phyloP scores from a whole-genome alignment of 2,888 invertebrate genomes.

The Eilema sororculum region DNA sequence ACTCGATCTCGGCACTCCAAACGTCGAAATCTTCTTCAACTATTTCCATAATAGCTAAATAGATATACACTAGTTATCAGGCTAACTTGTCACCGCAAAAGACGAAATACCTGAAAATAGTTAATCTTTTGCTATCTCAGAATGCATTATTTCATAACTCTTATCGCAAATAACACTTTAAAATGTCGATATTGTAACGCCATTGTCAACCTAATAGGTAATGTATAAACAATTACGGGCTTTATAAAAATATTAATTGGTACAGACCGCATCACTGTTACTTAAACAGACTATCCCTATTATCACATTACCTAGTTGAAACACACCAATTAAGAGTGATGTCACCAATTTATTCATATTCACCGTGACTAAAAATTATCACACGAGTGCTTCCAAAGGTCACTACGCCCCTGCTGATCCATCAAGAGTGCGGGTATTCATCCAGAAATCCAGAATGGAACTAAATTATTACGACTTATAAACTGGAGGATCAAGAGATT shows the following conservation, averaged over 20 bases:
- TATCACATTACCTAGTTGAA: constrained; percentile 9
- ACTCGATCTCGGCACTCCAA: constrained; percentile 73
- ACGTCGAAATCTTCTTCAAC: constrained; percentile 65
- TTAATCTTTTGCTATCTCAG: constrained; percentile 25
- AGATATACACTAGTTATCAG: constrained; percentile 20
- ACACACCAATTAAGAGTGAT: constrained; percentile 20
- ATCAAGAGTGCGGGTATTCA: not conserved
- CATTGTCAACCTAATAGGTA: not conserved
- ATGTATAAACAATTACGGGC: not conserved
- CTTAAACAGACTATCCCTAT: constrained; percentile 5
- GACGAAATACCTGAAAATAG: constrained; percentile 42
- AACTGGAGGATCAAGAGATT: not conserved
- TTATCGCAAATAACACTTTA: not conserved
- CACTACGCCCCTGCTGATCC: constrained; percentile 8
- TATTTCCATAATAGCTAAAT: constrained; percentile 48
- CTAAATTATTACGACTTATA: not conserved
- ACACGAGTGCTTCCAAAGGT: constrained; percentile 9
- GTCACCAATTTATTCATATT: constrained; percentile 27
- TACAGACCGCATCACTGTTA: not conserved
- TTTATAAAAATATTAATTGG: not conserved
- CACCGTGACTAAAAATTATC: constrained; percentile 8
- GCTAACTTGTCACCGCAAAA: constrained; percentile 32
- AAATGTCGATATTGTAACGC: constrained; percentile 1
- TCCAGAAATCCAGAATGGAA: not conserved
- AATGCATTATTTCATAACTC: constrained; percentile 10